phyloP scores from a whole-genome alignment of 1,140 invertebrate species.

The Pseudomyrmex dendroicus region DNA sequence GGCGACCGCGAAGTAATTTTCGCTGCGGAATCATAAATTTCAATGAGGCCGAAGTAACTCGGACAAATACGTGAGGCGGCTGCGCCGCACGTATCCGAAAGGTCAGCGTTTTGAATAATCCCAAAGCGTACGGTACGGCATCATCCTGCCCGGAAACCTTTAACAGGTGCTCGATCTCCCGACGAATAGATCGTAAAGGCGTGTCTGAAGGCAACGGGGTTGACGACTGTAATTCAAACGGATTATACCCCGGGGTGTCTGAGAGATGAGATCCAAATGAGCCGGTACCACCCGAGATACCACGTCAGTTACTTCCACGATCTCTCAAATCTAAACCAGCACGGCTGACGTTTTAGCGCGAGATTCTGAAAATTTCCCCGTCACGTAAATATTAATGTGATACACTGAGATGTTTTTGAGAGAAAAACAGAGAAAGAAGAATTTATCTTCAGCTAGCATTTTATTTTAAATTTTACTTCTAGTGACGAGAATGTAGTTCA shows the following conservation, averaged over 20 bases:
- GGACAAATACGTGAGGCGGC: conserved; percentile 7
- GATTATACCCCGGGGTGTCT: conserved; percentile 77
- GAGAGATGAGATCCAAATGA: conserved; percentile 77
- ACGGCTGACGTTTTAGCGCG: conserved; percentile 64
- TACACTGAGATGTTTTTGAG: no score
- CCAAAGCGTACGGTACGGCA: conserved; percentile 51
- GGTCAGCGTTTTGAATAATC: conserved; percentile 59
- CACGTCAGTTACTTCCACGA: conserved; percentile 42
- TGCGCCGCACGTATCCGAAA: not conserved
- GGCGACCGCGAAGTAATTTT: conserved; percentile 37
- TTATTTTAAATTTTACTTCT: not conserved
- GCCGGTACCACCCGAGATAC: conserved; percentile 63
- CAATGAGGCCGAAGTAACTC: conserved; percentile 41
- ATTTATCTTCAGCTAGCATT: not conserved
- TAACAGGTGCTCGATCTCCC: conserved; percentile 78
- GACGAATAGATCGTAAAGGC: conserved; percentile 70
- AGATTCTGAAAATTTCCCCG: conserved; percentile 21
- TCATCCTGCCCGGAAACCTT: conserved; percentile 51
- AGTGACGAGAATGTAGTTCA: no score
- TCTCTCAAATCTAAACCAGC: conserved; percentile 56
- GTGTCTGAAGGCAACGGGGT: conserved; percentile 55
- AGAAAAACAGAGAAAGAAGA: not conserved
- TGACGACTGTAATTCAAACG: conserved; percentile 81
- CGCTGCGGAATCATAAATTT: conserved; percentile 28
- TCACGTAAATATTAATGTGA: not conserved